Evolutionary conservation across 1,140 invertebrate genomes (phyloP), one percentile per base, ranked within the genome.

Genomic region (Drosophila kanapiae): DNA sequence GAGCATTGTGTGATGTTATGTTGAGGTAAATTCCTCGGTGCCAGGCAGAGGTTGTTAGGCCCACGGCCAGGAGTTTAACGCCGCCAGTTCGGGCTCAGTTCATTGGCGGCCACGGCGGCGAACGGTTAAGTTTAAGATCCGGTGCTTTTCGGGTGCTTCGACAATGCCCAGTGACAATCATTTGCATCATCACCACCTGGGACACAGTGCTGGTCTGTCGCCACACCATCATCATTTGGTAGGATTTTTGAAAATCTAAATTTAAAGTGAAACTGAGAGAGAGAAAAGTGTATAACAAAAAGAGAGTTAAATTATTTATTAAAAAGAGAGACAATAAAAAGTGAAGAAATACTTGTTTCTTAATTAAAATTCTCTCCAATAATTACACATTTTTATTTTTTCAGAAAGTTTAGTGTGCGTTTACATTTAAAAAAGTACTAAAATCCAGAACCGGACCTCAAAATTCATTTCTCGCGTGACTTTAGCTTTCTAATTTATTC

Each of bases 171-270:
- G 82, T 59, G 85, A 90, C 31, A 90, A 90, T 77, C 85, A 83
- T 78, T 75, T 87, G 48, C 87, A 90, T 77, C 91, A 91, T 38
- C 84, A 92, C 51, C 82, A 91, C 65, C 60, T 86, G 47, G 84
- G 84, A 27, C 72, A 75, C 33, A 75, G 68, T 56, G 79, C 74
- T 23, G 87, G 87, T 31, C 16, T 92, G 10, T 92, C 91, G 16
- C 91, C 91, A 10, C 91, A 92, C 82, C 91, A 91, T 80, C 91
- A 92, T 83, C 87, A 92, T 67, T 81, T 92, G 84, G 91, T 92
- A 82, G 45, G 78, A 13, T 5, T 54, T 8, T 14, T 18, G 13
- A 3, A 6, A 54, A 0, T 49, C 9, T 9, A 4, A 27, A 33
- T 9, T 5, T 9, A 4, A 18, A 14, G 11, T 4, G 5, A 13